phyloP scores from a whole-genome alignment of 2,888 invertebrate genomes.

The Drosophila mimica region DNA sequence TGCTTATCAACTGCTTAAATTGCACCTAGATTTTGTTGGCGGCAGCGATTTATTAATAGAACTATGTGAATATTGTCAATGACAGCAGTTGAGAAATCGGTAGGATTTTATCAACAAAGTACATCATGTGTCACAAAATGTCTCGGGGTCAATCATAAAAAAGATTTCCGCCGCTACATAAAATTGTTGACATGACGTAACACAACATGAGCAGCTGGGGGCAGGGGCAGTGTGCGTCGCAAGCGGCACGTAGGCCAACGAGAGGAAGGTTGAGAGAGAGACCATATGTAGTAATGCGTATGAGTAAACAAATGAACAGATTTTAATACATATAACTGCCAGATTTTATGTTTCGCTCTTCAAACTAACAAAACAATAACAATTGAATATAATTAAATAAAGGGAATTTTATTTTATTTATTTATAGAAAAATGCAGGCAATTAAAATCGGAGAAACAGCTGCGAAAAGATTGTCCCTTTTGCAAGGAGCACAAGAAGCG shows the following conservation, averaged over 20 bases:
- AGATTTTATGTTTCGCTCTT: not conserved
- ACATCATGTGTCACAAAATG: conserved; percentile 52
- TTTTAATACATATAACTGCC: not conserved
- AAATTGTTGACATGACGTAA: conserved; percentile 50
- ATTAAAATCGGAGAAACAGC: conserved; percentile 80
- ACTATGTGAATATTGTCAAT: conserved; percentile 12
- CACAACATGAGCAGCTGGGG: conserved; percentile 33
- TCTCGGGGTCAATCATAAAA: conserved; percentile 58
- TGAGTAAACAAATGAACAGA: conserved; percentile 6
- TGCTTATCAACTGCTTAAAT: conserved; percentile 50
- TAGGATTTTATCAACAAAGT: conserved; percentile 37
- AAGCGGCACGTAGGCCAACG: conserved; percentile 59
- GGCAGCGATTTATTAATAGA: conserved; percentile 53
- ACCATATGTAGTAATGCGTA: conserved; percentile 3
- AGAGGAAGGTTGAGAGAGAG: conserved; percentile 4
- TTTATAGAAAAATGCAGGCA: conserved; percentile 81
- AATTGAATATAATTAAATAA: not conserved
- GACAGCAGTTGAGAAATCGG: conserved; percentile 13
- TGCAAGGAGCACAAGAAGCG: conserved; percentile 86
- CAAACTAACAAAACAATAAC: not conserved
- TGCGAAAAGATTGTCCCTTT: conserved; percentile 86
- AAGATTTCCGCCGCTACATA: conserved; percentile 28
- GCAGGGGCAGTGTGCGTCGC: conserved; percentile 33
- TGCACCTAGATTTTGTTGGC: conserved; percentile 31
- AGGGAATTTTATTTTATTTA: not conserved